Evolutionary conservation across 2,888 invertebrate genomes (phyloP), one percentile per base, ranked within the genome.

Genomic region (Agonopterix arenella): DNA sequence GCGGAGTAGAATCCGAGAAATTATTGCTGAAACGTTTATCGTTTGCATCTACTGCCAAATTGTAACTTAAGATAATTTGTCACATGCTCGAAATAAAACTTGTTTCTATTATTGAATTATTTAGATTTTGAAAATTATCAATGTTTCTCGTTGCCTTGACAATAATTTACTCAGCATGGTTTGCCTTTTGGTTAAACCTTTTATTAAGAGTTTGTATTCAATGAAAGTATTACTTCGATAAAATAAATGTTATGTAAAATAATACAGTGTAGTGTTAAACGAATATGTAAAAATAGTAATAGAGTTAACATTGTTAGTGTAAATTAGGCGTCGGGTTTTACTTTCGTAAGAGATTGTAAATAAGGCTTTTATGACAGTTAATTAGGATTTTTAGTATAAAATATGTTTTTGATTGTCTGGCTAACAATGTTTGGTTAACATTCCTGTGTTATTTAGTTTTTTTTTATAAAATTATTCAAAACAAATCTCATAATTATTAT

Each of bases 201-300:
- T 52, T 38, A 51, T 51, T 57, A 49, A 54, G 63, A 66, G 63
- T 67, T 68, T 68, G 82, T 84, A 83, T 84, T 83, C 71, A 76
- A 76, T 72, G 61, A 76, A 82, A 85, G 85, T 85, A 84, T 85
- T 85, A 84, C 63, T 77, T 79, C 78, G 45, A 37, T 48, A 48
- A 48, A 28, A 37, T 48, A 48, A 48, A 28, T 45, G 18, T 52
- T 48, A 47, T 51, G 51, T 53, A 48, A 28, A 45, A 60, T 57
- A 57, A 60, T 64, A 60, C 56, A 57, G 60, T 68, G 61, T 49
- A 46, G 46, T 49, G 45, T 51, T 37, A 8, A 40, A 50, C 46
- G 45, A 47, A 45, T 50, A 43, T 47, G 16, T 52, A 51, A 46
- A 50, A 55, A 52, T 49, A 56, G 50, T 49, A 5, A 40, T 9